Base-by-base conservation (phyloP, 2,888 invertebrate genomes). In the Stratiomys singularior region DNA sequence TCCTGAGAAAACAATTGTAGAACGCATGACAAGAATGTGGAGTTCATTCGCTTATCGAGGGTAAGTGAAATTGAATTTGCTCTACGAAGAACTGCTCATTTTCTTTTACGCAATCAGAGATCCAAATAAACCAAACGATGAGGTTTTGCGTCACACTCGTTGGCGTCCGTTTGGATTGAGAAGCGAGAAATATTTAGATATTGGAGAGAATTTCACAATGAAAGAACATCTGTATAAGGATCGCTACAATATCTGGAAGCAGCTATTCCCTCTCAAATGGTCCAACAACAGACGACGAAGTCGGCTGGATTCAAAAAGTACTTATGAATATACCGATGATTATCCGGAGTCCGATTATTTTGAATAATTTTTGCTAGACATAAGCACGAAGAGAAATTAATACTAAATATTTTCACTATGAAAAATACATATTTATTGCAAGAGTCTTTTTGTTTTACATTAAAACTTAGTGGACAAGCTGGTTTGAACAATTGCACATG, bases 11-110 rank as follows among this genome's bases (percentile, higher is more conserved):
- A 81, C 83, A 0, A 85, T 84, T 15, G 84, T 89, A 25, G 87
- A 88, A 79, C 84, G 85, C 1, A 81, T 88, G 77, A 89, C 88
- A 0, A 83, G 86, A 7, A 85, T 89, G 82, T 89, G 87, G 87
- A 80, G 84, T 0, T 85, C 85, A 72, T 89, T 89, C 79, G 86
- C 86, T 9, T 80, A 63, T 69, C 84, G 81, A 4, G 83, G 86
- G 86, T 86, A 77, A 77, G 72, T 9, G 3, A 13, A 52, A 4
- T 52, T 52, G 4, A 52, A 13, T 13, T 52, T 52, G n/a, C 7
- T 52, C 4, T 3, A 9, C 37, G 9, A 37, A 37, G 37, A 37
- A 37, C 9, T 18, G 15, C 23, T 60, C 4, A 21, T 60, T 23
- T 23, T 25, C 4, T 52, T 52, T 18, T 52, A 18, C 7, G 15